These are phyloP conservation scores for Pachyramphus minor DNA, from an alignment of 2,113 vertebrate genomes.

Conservation along the genomic window DNA sequence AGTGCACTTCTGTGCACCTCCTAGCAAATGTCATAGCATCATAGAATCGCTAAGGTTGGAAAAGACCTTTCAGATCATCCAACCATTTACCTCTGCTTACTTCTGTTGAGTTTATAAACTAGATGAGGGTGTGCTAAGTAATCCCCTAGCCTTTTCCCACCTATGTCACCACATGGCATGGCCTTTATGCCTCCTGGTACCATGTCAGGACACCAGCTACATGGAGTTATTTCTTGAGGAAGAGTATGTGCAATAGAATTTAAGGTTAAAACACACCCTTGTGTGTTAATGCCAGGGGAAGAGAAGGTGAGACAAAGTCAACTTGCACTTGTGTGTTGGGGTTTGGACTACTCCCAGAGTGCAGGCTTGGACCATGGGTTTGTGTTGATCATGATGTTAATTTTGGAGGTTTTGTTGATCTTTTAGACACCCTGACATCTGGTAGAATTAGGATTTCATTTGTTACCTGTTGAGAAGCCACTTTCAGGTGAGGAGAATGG, in stretches of 20 bases:
- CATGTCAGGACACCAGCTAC: rapidly evolving
- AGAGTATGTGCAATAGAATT: not conserved
- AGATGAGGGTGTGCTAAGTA: not conserved
- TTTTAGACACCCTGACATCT: not conserved
- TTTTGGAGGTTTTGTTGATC: not conserved
- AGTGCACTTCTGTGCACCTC: not conserved
- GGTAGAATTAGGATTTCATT: not conserved
- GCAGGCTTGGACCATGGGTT: not conserved
- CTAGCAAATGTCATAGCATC: not conserved
- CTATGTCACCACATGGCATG: not conserved
- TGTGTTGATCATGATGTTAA: not conserved
- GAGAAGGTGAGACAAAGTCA: not conserved
- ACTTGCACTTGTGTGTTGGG: not conserved
- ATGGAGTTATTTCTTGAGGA: not conserved
- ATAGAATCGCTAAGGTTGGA: not conserved
- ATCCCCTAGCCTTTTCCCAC: not conserved
- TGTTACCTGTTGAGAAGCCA: not conserved
- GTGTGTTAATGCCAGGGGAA: not conserved
- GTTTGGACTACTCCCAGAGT: not conserved
- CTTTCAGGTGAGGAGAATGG: not conserved
- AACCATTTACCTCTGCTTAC: not conserved
- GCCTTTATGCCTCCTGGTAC: not conserved
- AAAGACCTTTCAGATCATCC: not conserved
- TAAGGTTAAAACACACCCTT: not conserved
- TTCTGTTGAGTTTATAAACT: not conserved